Percentiles rank a stretch among this genome's conserved stretches.
phyloP scores from a whole-genome alignment of 2,113 vertebrate species.

The Hypocryptadius cinnamomeus region DNA sequence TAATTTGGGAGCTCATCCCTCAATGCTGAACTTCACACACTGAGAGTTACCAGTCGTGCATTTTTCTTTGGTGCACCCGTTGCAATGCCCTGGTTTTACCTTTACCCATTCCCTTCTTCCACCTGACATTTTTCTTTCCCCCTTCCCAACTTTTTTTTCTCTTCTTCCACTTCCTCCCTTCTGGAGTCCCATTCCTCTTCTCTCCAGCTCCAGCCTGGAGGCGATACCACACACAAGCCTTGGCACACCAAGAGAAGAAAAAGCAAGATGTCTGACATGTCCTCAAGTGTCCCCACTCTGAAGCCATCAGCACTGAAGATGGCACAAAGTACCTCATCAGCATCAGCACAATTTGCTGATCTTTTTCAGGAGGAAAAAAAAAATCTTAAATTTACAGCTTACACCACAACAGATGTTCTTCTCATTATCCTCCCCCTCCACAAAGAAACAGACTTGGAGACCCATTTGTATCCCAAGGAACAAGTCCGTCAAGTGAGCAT shows the following conservation, averaged over 20 bases:
- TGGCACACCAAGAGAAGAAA: background rate
- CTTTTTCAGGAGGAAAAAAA: background rate
- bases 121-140: background rate
- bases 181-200: background rate
- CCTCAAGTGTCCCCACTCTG: background rate
- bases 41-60: background rate
- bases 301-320: background rate
- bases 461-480: background rate
- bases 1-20: constrained; percentile 20
- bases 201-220: background rate
- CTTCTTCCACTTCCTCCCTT: background rate
- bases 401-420: background rate
- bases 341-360: background rate
- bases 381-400: background rate
- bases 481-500: background rate
- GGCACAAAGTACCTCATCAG: background rate
- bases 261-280: background rate
- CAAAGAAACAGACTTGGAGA: background rate
- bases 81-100: fast-evolving
- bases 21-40: background rate
- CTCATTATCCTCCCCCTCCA: background rate
- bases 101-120: background rate
- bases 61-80: background rate
- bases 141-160: background rate
- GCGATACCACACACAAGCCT: background rate